Base-by-base conservation (phyloP, 2,888 invertebrate species). In the Polyommatus icarus region DNA sequence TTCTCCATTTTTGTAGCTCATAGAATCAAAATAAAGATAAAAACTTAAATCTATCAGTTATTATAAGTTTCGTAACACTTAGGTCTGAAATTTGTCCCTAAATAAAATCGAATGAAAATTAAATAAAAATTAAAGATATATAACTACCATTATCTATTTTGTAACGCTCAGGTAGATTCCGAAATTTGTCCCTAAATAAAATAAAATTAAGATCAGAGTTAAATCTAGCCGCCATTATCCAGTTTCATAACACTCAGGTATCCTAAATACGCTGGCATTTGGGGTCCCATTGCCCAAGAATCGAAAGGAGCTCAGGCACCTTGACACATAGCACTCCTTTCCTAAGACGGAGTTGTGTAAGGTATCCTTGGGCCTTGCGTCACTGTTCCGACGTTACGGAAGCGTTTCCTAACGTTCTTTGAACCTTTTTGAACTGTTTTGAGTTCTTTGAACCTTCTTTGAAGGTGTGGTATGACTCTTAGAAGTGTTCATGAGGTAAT, bases 251-350 rank as follows among this genome's bases (percentile, higher is more conserved):
- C 75, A 50, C 50, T 24, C 29, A 75, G 29, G 75, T 75, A 75
- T 54, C 75, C 75, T 75, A 75, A 75, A 75, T 75, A 75, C 78
- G 76, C 77, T 87, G 87, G 87, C 86, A 88, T 89, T 89, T 86
- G 54, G 54, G 54, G 81, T 89, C 88, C 90, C 88, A 89, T 91
- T 90, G 87, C 87, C 85, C 85, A 91, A 91, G 82, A 86, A 87
- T 84, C 86, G 91, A 91, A 91, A 90, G 91, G 88, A 86, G 84
- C 82, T 61, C 80, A 80, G 78, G 84, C 24, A 72, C 89, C 91
- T 91, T 91, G 91, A 91, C 91, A 89, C 84, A 77, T 54, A 86
- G 86, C 54, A 18, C 87, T 89, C 91, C 91, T 91, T 91, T 89
- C 89, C 91, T 91, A 91, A 90, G 84, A 91, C 84, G 81, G 79